Percentiles rank a stretch among this genome's conserved stretches.
phyloP scores from a whole-genome alignment of 92 coral and sea anemone genomes.

The Hydrozoanthus gracilis region DNA sequence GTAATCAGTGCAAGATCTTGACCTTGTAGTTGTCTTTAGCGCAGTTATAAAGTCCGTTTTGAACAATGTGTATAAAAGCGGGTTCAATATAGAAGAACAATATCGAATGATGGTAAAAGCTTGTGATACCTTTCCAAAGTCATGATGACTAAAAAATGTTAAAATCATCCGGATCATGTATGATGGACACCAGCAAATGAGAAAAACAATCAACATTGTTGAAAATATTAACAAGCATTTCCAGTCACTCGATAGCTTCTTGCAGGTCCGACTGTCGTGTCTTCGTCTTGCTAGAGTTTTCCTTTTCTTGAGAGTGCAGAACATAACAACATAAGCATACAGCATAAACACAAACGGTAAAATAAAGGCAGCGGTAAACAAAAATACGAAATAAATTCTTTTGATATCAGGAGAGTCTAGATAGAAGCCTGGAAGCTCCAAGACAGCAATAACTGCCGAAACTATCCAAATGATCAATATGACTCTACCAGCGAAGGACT shows the following conservation, averaged over 20 bases:
- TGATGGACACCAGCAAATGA: constrained; percentile 23
- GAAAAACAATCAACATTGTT: constrained; percentile 24
- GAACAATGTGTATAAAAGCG: constrained; percentile 26
- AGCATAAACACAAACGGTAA: constrained; percentile 5
- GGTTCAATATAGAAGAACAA: constrained; percentile 22
- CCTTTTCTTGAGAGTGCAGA: constrained; percentile 14
- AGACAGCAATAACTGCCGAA: background rate
- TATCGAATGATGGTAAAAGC: constrained; percentile 5
- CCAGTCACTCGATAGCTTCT: constrained; percentile 16
- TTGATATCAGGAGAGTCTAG: background rate
- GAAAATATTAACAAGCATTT: constrained; percentile 23
- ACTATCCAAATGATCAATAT: constrained; percentile 7
- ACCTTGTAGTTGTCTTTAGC: background rate
- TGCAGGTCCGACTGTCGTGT: background rate
- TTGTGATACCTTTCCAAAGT: background rate
- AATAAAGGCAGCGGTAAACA: constrained; percentile 12
- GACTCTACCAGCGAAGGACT: constrained; percentile 1
- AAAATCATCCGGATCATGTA: background rate
- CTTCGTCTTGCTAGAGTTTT: background rate
- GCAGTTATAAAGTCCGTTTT: constrained; percentile 31
- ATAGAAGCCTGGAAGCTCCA: background rate
- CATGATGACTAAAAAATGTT: background rate
- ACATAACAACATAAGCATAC: constrained; percentile 32
- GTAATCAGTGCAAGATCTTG: background rate
- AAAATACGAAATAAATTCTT: background rate